Conservation (phyloP, 2,113 vertebrate genomes). For the Baryphthengus martii region DNA sequence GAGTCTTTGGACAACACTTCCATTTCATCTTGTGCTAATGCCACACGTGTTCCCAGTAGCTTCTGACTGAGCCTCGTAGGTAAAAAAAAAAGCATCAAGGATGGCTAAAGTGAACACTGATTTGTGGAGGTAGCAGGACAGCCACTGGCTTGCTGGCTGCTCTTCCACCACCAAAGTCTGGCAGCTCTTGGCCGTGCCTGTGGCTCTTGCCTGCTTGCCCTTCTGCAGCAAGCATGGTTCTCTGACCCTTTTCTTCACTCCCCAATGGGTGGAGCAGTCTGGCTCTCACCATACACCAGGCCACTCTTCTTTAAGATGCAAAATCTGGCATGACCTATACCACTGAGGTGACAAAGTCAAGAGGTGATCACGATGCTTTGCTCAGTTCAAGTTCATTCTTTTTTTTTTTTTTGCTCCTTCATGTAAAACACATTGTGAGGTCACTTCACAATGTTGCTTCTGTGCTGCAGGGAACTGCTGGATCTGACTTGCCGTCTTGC, state of each 20-base stretch:
- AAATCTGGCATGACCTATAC: fast-evolving
- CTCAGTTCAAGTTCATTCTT: background rate
- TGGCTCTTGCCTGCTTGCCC: background rate
- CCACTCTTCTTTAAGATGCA: background rate
- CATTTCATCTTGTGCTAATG: background rate
- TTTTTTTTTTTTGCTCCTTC: background rate
- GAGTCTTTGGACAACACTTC: background rate
- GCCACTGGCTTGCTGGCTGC: background rate
- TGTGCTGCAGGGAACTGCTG: slow-evolving; percentile 81
- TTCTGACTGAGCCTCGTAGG: background rate
- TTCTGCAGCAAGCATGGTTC: background rate
- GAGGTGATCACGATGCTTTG: fast-evolving
- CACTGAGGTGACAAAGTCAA: background rate
- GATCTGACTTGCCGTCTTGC: slow-evolving; percentile 91
- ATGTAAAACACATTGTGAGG: fast-evolving
- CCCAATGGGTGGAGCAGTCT: background rate
- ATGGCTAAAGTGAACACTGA: background rate
- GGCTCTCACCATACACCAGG: background rate
- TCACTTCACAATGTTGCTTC: background rate
- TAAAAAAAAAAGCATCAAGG: background rate
- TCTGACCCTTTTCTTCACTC: background rate
- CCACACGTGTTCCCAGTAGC: background rate
- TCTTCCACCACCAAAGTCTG: background rate
- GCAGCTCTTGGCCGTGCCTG: background rate
- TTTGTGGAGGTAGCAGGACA: background rate